These are phyloP conservation scores for Drosophila meridiana DNA, from an alignment of 2,888 invertebrate species.

Conservation along the genomic window DNA sequence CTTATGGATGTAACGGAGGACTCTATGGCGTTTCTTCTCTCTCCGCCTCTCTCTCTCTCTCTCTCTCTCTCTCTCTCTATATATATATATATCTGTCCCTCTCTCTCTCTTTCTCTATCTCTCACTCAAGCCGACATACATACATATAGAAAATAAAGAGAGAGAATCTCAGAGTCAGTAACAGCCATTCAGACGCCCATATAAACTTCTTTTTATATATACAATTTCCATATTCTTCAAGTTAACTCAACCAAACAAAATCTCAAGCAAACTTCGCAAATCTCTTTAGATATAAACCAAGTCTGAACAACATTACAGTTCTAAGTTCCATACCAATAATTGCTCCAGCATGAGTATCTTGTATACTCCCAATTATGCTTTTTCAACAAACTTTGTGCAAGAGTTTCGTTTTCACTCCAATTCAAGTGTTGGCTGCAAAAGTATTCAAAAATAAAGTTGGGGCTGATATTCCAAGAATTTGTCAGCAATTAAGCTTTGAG, in stretches of 20 bases:
- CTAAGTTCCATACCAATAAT: neutral
- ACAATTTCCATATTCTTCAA: neutral
- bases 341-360: neutral
- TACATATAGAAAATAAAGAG: too few relatives aligned
- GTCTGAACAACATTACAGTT: neutral
- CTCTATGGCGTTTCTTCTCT: too few relatives aligned
- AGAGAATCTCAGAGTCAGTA: too few relatives aligned
- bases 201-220: too few relatives aligned
- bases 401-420: neutral
- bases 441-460: conserved; percentile 8
- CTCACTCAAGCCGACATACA: too few relatives aligned
- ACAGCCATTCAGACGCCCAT: too few relatives aligned
- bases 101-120: too few relatives aligned
- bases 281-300: neutral
- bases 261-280: neutral
- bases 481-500: neutral
- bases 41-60: too few relatives aligned
- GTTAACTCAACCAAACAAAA: neutral
- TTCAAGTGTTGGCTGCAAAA: neutral
- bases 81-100: too few relatives aligned
- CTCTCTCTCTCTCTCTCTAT: too few relatives aligned
- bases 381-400: neutral
- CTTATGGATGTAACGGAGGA: too few relatives aligned
- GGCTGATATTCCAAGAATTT: neutral
- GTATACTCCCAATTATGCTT: neutral